Evolutionary conservation across 2,797 vertebrate genomes (phyloP).

Genomic region (Liparis tanakae): DNA sequence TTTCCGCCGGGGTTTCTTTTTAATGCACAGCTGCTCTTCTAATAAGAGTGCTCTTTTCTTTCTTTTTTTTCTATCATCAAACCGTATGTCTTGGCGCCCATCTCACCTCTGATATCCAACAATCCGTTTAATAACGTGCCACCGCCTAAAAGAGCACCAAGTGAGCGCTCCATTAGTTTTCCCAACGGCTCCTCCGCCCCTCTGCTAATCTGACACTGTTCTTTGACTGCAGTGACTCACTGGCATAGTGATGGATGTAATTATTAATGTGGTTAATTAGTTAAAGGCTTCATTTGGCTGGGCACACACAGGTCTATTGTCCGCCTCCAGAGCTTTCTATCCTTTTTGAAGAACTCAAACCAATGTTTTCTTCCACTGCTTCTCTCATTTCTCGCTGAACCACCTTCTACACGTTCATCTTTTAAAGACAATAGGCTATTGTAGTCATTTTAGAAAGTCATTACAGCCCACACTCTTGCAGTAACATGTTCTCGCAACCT

Average conservation of each 20-base stretch:
- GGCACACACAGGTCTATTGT: constrained; percentile 18
- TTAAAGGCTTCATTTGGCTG: constrained; percentile 37
- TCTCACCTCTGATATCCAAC: constrained; percentile 2
- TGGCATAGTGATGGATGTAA: constrained; percentile 37
- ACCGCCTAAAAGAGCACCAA: constrained; percentile 34
- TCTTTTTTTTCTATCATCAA: constrained; percentile 18
- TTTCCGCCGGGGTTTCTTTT: constrained; percentile 5
- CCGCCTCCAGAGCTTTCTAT: neutral
- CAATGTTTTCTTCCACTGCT: neutral
- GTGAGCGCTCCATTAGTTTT: constrained; percentile 40
- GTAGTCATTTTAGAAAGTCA: neutral
- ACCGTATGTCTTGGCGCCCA: constrained; percentile 6
- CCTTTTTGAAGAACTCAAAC: neutral
- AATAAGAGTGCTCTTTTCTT: neutral
- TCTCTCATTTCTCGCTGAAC: neutral
- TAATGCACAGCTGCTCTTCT: constrained; percentile 19
- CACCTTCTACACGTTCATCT: neutral
- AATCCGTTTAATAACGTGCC: constrained; percentile 40
- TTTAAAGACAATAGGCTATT: neutral
- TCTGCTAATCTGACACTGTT: constrained; percentile 33
- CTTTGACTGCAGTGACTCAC: constrained; percentile 40
- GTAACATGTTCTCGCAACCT: neutral
- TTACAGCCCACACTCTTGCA: neutral
- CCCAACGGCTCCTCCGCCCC: constrained; percentile 19
- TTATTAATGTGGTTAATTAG: constrained; percentile 53